Conservation (phyloP, 2,888 invertebrate species). For the Agonopterix alstromeriana region DNA sequence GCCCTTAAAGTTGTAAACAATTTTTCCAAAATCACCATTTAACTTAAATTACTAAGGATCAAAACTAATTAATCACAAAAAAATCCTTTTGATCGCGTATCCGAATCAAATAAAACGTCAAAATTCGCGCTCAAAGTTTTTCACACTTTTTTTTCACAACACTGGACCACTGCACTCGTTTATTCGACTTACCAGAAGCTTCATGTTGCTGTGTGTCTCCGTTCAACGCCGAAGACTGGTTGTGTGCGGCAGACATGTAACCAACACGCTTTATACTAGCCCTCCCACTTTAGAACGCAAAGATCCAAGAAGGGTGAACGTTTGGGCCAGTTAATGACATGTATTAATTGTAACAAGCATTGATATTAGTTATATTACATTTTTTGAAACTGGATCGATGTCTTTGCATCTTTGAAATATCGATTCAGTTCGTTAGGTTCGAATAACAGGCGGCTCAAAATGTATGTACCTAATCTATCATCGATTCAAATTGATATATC, state of each 20-base stretch:
- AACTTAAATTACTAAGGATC: too few species aligned
- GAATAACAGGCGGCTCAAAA: too few species aligned
- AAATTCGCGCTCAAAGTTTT: not conserved
- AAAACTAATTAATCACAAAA: not conserved
- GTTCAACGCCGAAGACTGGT: slow-evolving; percentile 70
- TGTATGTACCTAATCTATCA: too few species aligned
- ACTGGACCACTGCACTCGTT: slow-evolving; percentile 23
- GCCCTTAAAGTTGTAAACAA: too few species aligned
- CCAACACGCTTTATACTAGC: slow-evolving; percentile 56
- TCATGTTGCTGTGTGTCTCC: slow-evolving; percentile 71
- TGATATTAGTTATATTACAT: slow-evolving; percentile 20
- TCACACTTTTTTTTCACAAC: slow-evolving; percentile 11
- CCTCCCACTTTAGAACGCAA: slow-evolving; percentile 52
- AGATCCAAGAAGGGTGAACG: slow-evolving; percentile 41
- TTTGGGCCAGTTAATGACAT: slow-evolving; percentile 47
- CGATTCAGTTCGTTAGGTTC: too few species aligned
- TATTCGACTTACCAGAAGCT: slow-evolving; percentile 63
- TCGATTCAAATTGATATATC: too few species aligned
- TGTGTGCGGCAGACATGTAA: slow-evolving; percentile 49
- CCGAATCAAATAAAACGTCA: not conserved
- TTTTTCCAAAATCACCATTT: too few species aligned
- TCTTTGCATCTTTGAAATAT: not conserved
- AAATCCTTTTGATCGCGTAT: not conserved
- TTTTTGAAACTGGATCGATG: slow-evolving; percentile 19
- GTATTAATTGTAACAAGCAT: slow-evolving; percentile 50